Base-by-base conservation (phyloP, 2,888 invertebrate species). In the Hyposoter didymator region DNA sequence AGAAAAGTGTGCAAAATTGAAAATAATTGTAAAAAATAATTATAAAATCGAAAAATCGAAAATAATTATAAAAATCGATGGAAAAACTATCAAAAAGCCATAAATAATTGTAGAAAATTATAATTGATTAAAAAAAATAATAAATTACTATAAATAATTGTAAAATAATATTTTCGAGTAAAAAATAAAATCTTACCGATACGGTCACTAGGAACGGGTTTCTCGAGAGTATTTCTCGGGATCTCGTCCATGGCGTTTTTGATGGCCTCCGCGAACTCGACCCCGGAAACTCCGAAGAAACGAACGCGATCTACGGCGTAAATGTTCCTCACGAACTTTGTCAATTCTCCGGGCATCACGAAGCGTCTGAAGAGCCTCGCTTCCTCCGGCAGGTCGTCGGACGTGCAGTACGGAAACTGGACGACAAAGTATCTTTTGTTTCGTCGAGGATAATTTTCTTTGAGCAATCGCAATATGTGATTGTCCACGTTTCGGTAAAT, bases 371-470 rank as follows among this genome's bases (percentile, higher is more conserved):
- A 91, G 8, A 91, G 88, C n/a, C 90, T 88, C 6, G 91, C 91
- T 76, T 93, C 94, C 64, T 90, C 90, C 3, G 94, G 93, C 19
- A 94, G 80, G 64, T 93, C 91, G 3, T 90, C 89, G 28, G 89
- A 35, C 19, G 89, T 90, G 70, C 93, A 93, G 82, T 94, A 94
- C 0, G 94, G 93, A 76, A 94, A 90, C 47, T 92, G 89, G 14
- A 94, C 74, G 4, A 90, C 81, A 55, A 91, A 92, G 83, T 92
- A 93, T 22, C 89, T 88, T 82, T 92, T 93, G 35, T 90, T 91
- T 22, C 88, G 87, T 1, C 87, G 84, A 2, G 88, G 86, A 74
- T 90, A 90, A 82, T 92, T 91, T 72, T 93, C 92, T 78, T 91
- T 91, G 0, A 93, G 75, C 49, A 93, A 82, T 79, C 89, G 87